Conservation (phyloP, 2,797 vertebrate species). For the Lepus townsendii region DNA sequence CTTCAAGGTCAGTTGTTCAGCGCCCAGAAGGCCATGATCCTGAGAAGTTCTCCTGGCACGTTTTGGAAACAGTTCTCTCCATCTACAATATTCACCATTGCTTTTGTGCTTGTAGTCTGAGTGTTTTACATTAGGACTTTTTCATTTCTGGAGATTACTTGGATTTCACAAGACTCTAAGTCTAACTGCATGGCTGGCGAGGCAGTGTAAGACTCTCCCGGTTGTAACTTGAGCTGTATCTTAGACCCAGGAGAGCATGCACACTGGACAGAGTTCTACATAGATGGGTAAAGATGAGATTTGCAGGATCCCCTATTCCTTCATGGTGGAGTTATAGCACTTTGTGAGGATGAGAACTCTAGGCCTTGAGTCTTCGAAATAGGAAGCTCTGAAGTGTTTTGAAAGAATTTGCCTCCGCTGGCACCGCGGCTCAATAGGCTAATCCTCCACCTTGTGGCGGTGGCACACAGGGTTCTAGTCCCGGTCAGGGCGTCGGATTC, state of each 20-base stretch:
- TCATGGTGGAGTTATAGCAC: not conserved
- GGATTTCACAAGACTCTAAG: not conserved
- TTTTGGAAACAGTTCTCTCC: not conserved
- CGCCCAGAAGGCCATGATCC: not conserved
- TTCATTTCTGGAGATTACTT: not conserved
- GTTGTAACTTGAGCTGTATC: not conserved
- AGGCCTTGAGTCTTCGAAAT: not conserved
- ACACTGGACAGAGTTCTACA: not conserved
- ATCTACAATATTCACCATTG: not conserved
- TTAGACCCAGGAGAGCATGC: constrained; percentile 12
- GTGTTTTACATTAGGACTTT: not conserved
- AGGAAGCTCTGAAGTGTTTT: not conserved
- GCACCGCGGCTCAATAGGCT: too few species aligned
- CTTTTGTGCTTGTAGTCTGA: not conserved
- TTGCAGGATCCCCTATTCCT: not conserved
- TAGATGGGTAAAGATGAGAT: not conserved
- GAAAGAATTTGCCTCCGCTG: not conserved
- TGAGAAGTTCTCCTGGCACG: not conserved
- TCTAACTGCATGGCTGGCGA: not conserved
- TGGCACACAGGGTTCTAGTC: too few species aligned
- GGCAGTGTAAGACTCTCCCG: not conserved
- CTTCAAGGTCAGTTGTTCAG: not conserved
- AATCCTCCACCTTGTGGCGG: too few species aligned
- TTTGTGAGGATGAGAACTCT: not conserved
- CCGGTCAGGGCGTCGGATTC: too few species aligned